Percentiles rank a stretch among this genome's conserved stretches.
Evolutionary conservation across 2,797 vertebrate species (phyloP).

Genomic region (Sebastes flavidus): DNA sequence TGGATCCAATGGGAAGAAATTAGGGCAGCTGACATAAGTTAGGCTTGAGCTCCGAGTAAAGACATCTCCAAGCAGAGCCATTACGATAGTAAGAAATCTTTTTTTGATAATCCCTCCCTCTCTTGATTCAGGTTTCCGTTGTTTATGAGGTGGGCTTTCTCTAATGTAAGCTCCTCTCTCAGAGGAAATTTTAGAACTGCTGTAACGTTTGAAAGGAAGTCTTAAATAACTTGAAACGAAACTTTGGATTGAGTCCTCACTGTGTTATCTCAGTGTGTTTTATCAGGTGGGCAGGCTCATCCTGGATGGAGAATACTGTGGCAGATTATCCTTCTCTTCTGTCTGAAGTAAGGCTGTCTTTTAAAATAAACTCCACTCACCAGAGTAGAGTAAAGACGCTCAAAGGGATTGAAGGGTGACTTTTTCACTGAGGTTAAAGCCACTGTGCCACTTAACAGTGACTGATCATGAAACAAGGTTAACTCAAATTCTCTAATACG

Average conservation of each 20-base stretch:
- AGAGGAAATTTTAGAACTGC: neutral
- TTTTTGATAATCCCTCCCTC: conserved; percentile 38
- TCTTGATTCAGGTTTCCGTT: conserved; percentile 42
- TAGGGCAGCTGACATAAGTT: conserved; percentile 40
- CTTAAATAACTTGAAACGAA: conserved; percentile 45
- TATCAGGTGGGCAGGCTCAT: conserved; percentile 64
- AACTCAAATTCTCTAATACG: neutral
- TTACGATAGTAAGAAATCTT: conserved; percentile 26
- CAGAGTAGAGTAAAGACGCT: conserved; percentile 30
- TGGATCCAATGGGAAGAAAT: conserved; percentile 41
- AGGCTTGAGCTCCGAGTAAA: conserved; percentile 34
- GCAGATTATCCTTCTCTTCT: conserved; percentile 63
- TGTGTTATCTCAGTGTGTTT: conserved; percentile 48
- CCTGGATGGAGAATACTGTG: conserved; percentile 45
- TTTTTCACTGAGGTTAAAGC: conserved; percentile 38
- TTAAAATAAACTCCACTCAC: conserved; percentile 3
- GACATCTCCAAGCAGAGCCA: conserved; percentile 27
- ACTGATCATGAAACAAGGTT: conserved; percentile 25
- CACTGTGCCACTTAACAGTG: neutral
- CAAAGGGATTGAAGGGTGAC: conserved; percentile 16
- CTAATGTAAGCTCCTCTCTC: conserved; percentile 9
- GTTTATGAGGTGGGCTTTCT: conserved; percentile 42
- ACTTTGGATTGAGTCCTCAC: conserved; percentile 41
- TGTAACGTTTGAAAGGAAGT: conserved; percentile 33
- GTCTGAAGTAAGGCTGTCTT: conserved; percentile 38